Conservation (phyloP, 2,113 vertebrate genomes). For the Chrysemys picta region DNA sequence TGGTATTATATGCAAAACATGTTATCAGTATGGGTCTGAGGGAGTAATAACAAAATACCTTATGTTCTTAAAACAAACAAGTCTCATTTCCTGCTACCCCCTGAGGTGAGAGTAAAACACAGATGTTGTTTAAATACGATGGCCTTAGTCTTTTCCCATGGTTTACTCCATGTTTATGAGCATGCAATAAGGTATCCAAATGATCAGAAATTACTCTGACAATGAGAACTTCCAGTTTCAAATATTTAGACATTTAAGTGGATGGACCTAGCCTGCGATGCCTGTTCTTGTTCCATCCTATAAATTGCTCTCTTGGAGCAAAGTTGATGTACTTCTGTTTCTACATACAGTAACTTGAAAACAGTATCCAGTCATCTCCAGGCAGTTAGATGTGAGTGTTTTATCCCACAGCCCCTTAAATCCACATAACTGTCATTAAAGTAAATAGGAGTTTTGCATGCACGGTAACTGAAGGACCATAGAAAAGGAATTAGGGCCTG, state of each 20-base stretch:
- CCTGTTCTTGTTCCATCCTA: not conserved
- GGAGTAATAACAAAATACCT: not conserved
- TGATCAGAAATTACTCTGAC: not conserved
- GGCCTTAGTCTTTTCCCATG: not conserved
- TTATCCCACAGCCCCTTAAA: rapidly evolving
- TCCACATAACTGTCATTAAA: not conserved
- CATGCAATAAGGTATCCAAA: not conserved
- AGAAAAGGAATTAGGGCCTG: not conserved
- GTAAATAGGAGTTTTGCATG: not conserved
- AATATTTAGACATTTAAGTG: not conserved
- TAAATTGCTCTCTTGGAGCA: not conserved
- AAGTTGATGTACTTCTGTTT: not conserved
- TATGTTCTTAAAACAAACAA: not conserved
- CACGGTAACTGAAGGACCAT: not conserved
- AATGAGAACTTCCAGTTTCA: not conserved
- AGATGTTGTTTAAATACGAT: not conserved
- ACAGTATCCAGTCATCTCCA: not conserved
- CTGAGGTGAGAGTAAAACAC: not conserved
- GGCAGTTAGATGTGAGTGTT: not conserved
- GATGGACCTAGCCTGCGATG: not conserved
- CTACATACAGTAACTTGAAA: not conserved
- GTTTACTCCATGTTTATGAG: not conserved
- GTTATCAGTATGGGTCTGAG: not conserved
- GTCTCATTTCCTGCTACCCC: not conserved
- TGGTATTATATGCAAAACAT: not conserved